Evolutionary conservation across 2,113 vertebrate species (phyloP), one percentile per base, ranked within the genome.

Genomic region (Oryzias javanicus): DNA sequence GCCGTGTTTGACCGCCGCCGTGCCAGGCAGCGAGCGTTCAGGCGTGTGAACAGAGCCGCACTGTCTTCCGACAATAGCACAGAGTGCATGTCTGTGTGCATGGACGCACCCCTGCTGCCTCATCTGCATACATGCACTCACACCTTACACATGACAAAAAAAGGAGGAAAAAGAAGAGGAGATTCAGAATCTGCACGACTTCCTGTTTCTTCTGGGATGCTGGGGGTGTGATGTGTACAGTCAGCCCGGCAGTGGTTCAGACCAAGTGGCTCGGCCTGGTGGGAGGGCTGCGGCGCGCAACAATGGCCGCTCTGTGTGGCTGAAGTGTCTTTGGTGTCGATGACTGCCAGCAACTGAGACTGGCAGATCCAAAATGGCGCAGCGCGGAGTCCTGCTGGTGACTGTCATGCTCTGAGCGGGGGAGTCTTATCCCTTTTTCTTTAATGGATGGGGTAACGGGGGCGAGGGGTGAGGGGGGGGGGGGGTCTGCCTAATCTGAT

Each of bases 301-400:
- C 88, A 89, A 90, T 84, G 86, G 80, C 72, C 62, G 46, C 80
- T 46, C 86, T 89, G 86, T 89, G 83, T 78, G 67, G 59, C 73
- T 86, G 61, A 79, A 89, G 88, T 86, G 88, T 81, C 88, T 81
- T 72, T 72, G 79, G 82, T 89, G 85, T 87, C 88, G 84, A 61
- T 82, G 84, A 83, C 84, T 79, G 84, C 82, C 78, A 80, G 84
- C 79, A 69, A 83, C 84, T 75, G 82, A 83, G 86, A 72, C 77
- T 76, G 81, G 85, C 83, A 80, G 80, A 90, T 86, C 88, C 86
- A 89, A 90, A 82, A 90, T 89, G 88, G 88, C 83, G 80, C 77
- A 55, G 71, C 5, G 52, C 70, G 72, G 73, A 73, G 74, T 74
- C 76, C 84, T 29, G 74, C 80, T 78, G 85, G 80, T 66, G 73